Evolutionary conservation across 2,888 invertebrate species (phyloP), one percentile per base, ranked within the genome.

Genomic region (Cryptosula pallasiana): DNA sequence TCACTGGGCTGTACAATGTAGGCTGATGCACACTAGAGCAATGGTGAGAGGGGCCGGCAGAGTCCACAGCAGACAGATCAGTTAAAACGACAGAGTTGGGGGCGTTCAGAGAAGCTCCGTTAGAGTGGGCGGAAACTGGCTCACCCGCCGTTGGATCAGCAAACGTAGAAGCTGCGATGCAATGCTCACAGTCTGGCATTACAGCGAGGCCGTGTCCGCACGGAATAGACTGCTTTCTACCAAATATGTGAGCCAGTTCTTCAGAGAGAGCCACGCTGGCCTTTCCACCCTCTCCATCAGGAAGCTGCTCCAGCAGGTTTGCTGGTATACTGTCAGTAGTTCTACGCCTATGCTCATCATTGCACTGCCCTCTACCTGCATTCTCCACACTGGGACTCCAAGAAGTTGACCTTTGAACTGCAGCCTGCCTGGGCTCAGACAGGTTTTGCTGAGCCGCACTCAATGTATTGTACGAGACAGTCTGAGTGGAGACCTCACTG

Each of bases 281-380:
- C n/a, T 27, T 63, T 27, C 27, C 32, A n/a, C 63, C 32, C 2
- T 63, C 63, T 27, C 25, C 32, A 29, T 63, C 63, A 63, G 32
- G 3, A 13, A 63, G 27, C 9, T 63, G 63, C 16, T 63, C 63
- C 5, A 16, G 3, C 3, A 63, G 27, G 34, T 32, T 32, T 5
- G 32, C 29, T 25, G 63, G 63, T 5, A 63, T 5, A 27, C 63
- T 63, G 63, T 63, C 63, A 29, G 63, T 63, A 63, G 63, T 63
- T 32, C 32, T 63, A 32, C 63, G 63, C 9, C 63, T 27, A 13
- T 5, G 27, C 32, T 63, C 63, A 9, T 63, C 63, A 25, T 9
- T 27, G 9, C 13, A 2, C 34, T 29, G 63, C 63, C 16, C 25
- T 32, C n/a, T 63, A n/a, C 32, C n/a, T 13, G 63, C 27, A 9